Evolutionary conservation across 2,797 vertebrate genomes (phyloP), one percentile per base, ranked within the genome.

Genomic region (Phaenicophaeus curvirostris): DNA sequence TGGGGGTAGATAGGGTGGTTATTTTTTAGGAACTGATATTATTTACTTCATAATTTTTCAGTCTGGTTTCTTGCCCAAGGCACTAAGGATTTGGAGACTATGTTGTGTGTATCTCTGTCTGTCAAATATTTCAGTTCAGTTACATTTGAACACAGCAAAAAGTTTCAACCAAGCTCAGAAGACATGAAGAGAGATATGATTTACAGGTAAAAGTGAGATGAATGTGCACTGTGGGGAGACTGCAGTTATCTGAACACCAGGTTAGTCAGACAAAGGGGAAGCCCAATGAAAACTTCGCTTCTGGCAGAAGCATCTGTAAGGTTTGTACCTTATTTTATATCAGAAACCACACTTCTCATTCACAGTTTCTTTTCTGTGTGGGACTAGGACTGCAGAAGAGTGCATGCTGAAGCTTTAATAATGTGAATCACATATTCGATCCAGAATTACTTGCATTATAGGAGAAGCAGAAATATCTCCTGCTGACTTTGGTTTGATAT

Each of bases 191-290:
- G 48, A 54, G 63, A 20, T 31, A 33, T 6, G 30, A 41, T 12
- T 46, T 11, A 44, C 7, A 81, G n/a, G 19, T 50, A 80, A 37
- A 55, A 68, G 35, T 58, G 7, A 81, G 28, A 65, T 11, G 27
- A 95, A 17, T 24, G 10, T 14, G 78, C 11, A 19, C 6, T 2
- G 0, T 0, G 4, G 8, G 4, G 6, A 58, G 11, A 30, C n/a
- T 76, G 42, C 1, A 0, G 44, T 59, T 31, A 63, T 33, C 31
- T 85, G 57, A 78, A 37, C 15, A 65, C 15, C 41, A 44, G 7
- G 14, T 27, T 71, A 77, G n/a, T 30, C 66, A 50, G 54, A 18
- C 7, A 21, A 59, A 78, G 68, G 10, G 2, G 28, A 87, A 11
- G 42, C 15, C 12, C 57, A 31, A 55, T 53, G 31, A 71, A 88